These are phyloP conservation scores for Phoenoteleia sp. DNA, from an alignment of 2,888 invertebrate genomes.

Conservation along the genomic window DNA sequence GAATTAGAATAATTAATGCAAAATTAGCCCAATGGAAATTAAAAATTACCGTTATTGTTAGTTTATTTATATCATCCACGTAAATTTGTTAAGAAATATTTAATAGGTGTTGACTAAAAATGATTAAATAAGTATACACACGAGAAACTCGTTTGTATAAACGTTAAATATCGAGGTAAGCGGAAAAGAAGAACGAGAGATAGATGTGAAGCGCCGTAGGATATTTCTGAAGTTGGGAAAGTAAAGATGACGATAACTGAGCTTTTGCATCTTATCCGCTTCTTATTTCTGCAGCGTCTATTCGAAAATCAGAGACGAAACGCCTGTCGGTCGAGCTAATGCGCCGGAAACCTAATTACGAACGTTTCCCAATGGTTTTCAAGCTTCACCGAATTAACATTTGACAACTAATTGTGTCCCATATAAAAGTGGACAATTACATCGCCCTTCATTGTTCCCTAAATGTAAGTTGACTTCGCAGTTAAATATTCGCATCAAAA, in stretches of 20 bases:
- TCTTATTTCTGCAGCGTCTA: constrained; percentile 26
- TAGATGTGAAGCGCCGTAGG: not conserved
- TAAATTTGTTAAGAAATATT: no score
- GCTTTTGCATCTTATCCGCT: constrained; percentile 23
- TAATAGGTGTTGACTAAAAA: no score
- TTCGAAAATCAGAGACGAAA: constrained; percentile 48
- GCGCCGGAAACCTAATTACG: constrained; percentile 58
- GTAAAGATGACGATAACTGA: constrained; percentile 28
- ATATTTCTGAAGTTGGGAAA: constrained; percentile 30
- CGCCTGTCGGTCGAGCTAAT: constrained; percentile 36
- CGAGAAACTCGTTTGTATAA: no score
- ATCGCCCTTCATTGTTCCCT: constrained; percentile 32
- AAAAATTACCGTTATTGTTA: no score
- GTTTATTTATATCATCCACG: no score
- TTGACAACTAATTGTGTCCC: constrained; percentile 58
- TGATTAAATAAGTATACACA: no score
- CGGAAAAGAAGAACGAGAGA: not conserved
- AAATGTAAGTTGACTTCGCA: constrained; percentile 24
- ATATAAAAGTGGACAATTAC: constrained; percentile 44
- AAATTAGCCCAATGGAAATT: no score
- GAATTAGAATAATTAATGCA: no score
- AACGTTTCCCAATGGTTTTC: constrained; percentile 55
- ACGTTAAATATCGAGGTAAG: not conserved
- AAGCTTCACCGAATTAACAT: constrained; percentile 61
- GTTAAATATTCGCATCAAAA: not conserved